Evolutionary conservation across 2,888 invertebrate species (phyloP).

Genomic region (Cantharis nigra): DNA sequence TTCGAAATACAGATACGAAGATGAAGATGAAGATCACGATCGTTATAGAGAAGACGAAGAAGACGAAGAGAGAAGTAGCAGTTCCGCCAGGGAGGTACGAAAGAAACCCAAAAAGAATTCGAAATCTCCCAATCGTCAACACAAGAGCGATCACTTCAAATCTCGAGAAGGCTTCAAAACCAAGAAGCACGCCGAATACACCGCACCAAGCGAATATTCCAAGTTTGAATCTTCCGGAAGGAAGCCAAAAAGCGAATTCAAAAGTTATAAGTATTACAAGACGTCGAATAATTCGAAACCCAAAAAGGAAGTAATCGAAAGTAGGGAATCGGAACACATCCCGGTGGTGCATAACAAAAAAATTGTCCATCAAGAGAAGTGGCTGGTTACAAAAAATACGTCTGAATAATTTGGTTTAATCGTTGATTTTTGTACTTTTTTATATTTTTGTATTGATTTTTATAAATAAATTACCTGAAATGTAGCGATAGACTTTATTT

Average conservation of each 20-base stretch:
- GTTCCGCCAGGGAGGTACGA: conserved; percentile 4
- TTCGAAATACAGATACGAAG: conserved; percentile 13
- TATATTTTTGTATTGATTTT: conserved; percentile 18
- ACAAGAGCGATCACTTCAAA: conserved; percentile 12
- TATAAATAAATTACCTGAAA: conserved; percentile 10
- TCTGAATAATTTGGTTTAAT: conserved; percentile 6
- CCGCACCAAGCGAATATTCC: neutral
- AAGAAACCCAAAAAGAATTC: conserved; percentile 16
- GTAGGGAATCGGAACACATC: conserved; percentile 34
- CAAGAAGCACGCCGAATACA: conserved; percentile 4
- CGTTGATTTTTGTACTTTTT: conserved; percentile 4
- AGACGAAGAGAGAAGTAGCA: conserved; percentile 24
- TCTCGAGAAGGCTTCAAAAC: conserved; percentile 7
- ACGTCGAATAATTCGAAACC: conserved; percentile 14
- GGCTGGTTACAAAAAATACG: conserved; percentile 35
- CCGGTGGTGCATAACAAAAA: conserved; percentile 34
- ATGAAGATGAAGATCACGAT: conserved; percentile 28
- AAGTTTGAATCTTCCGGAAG: conserved; percentile 5
- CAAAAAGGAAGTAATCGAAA: conserved; percentile 27
- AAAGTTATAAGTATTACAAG: conserved; percentile 27
- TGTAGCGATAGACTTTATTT: neutral
- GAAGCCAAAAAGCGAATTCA: conserved; percentile 24
- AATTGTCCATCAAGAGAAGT: conserved; percentile 36
- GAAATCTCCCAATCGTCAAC: conserved; percentile 2
- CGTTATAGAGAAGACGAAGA: conserved; percentile 30